Evolutionary conservation across 2,113 vertebrate genomes (phyloP).

Genomic region (Anhinga rufa): DNA sequence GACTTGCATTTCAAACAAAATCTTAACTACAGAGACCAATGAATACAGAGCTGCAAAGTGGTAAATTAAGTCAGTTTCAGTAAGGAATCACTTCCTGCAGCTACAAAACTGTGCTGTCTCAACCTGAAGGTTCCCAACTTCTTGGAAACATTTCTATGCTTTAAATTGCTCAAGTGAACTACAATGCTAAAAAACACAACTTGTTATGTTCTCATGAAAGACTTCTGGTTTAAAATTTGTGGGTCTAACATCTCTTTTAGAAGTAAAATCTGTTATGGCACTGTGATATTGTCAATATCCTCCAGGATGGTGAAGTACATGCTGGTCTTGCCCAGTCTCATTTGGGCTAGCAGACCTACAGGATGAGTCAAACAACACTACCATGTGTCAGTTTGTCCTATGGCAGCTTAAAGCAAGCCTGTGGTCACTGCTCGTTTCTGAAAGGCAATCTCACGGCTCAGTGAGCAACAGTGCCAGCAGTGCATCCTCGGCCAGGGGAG

Average conservation of each 20-base stretch:
- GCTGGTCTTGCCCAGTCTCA: neutral
- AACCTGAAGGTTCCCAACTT: neutral
- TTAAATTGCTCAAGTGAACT: neutral
- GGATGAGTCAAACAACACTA: neutral
- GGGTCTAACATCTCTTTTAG: neutral
- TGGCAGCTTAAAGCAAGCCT: neutral
- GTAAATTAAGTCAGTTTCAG: neutral
- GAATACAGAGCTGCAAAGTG: neutral
- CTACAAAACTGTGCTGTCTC: neutral
- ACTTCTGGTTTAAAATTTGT: neutral
- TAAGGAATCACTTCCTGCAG: neutral
- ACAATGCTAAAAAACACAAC: neutral
- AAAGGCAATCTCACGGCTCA: neutral
- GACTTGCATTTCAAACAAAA: neutral
- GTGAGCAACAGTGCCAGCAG: rapidly evolving
- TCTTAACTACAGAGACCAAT: neutral
- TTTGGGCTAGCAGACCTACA: neutral
- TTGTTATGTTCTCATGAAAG: neutral
- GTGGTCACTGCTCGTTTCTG: neutral
- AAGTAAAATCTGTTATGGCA: neutral
- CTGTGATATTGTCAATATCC: neutral
- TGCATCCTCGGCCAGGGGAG: neutral
- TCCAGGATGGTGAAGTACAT: neutral
- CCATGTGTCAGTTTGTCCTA: rapidly evolving
- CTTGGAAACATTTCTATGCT: neutral